These are phyloP conservation scores for Pluvialis apricaria DNA, from an alignment of 2,113 vertebrate genomes.

Conservation along the genomic window DNA sequence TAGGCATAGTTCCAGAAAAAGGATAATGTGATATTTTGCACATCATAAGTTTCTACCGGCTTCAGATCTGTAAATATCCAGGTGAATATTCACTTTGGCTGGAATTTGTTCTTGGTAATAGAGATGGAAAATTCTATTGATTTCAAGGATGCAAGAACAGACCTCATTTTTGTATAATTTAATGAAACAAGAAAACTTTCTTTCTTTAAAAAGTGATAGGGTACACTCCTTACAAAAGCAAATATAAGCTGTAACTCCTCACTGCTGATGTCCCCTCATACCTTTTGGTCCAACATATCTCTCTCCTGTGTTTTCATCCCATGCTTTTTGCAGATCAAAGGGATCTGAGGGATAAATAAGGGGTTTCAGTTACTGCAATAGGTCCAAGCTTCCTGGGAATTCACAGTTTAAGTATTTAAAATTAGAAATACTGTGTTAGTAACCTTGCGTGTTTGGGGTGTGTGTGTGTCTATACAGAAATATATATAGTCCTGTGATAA, in stretches of 20 bases:
- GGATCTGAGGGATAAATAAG: background rate
- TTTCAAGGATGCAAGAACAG: background rate
- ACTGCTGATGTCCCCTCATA: rapidly evolving
- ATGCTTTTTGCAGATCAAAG: background rate
- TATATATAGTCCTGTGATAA: background rate
- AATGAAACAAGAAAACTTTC: background rate
- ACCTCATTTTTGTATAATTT: background rate
- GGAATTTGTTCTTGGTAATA: background rate
- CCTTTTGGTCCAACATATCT: background rate
- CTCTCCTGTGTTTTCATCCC: background rate
- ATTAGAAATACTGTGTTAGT: background rate
- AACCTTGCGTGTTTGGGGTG: background rate
- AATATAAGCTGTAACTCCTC: background rate
- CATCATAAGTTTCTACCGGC: background rate
- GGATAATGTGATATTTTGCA: background rate
- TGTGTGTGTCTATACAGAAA: background rate
- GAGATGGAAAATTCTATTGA: background rate
- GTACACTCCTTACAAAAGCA: background rate
- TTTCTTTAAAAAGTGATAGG: background rate
- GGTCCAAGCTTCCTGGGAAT: background rate
- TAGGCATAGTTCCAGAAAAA: conserved; percentile 24
- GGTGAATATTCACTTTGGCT: background rate
- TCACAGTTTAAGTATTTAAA: background rate
- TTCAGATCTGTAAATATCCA: background rate
- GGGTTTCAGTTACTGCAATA: background rate